Percentiles rank a stretch among this genome's conserved stretches.
phyloP scores from a whole-genome alignment of 2,113 vertebrate species.

The Forbesichthys agassizii region DNA sequence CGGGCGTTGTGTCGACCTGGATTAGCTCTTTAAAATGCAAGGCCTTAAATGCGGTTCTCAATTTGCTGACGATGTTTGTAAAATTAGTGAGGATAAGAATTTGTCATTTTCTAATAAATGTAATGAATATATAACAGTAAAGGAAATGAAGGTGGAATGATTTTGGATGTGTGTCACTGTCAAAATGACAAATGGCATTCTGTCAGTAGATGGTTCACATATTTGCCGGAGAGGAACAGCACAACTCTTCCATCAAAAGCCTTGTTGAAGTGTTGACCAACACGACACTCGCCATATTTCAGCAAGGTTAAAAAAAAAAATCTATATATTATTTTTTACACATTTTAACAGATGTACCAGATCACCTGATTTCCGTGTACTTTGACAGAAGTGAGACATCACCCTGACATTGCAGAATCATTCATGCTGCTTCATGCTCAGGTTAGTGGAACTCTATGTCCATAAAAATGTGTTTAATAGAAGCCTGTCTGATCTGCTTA shows the following conservation, averaged over 20 bases:
- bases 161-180: too few species aligned
- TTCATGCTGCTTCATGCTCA: slow-evolving; percentile 99
- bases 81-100: neutral
- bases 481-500: neutral
- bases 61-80: neutral
- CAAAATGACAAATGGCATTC: neutral
- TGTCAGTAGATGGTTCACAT: slow-evolving; percentile 88
- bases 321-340: neutral
- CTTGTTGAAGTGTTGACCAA: slow-evolving; percentile 88
- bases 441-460: slow-evolving; percentile 83
- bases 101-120: neutral
- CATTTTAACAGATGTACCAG: neutral
- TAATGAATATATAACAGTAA: neutral
- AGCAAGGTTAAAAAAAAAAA: slow-evolving; percentile 82
- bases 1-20: too few species aligned
- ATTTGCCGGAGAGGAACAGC: slow-evolving; percentile 88
- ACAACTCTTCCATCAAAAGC: slow-evolving; percentile 82
- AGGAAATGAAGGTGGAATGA: too few species aligned
- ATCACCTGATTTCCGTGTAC: slow-evolving; percentile 45
- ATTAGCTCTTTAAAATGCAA: too few species aligned
- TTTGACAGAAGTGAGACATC: slow-evolving; percentile 91
- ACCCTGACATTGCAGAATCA: slow-evolving; percentile 98
- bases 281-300: slow-evolving; percentile 89
- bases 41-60: too few species aligned
- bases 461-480: neutral